These are phyloP conservation scores for Tetragonisca angustula DNA, from an alignment of 2,888 invertebrate species.

Conservation along the genomic window DNA sequence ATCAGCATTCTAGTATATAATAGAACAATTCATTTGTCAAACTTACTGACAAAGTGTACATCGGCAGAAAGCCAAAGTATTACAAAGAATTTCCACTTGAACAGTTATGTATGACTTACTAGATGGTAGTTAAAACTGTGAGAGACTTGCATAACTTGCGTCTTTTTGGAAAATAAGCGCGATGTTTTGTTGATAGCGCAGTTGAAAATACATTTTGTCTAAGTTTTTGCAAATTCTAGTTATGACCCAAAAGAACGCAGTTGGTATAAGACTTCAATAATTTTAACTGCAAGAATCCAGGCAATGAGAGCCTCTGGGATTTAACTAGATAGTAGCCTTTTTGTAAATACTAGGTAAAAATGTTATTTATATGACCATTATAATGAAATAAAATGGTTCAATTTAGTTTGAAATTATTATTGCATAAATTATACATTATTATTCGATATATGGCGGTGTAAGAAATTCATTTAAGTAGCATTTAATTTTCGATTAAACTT, in stretches of 20 bases:
- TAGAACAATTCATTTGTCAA: slow-evolving; percentile 27
- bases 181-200: background rate
- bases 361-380: slow-evolving; percentile 58
- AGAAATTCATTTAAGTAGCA: slow-evolving; percentile 8
- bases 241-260: background rate
- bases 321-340: slow-evolving; percentile 33
- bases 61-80: slow-evolving; percentile 53
- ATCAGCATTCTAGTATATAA: slow-evolving; percentile 38
- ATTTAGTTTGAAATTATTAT: slow-evolving; percentile 44
- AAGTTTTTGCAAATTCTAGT: background rate
- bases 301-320: background rate
- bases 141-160: background rate
- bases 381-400: slow-evolving; percentile 50
- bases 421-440: slow-evolving; percentile 43
- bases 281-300: slow-evolving; percentile 25
- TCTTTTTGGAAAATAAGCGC: slow-evolving; percentile 6
- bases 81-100: slow-evolving; percentile 42
- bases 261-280: background rate
- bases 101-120: slow-evolving; percentile 38
- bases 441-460: slow-evolving; percentile 3
- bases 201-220: background rate
- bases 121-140: slow-evolving; percentile 31
- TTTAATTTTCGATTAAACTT: slow-evolving; percentile 22
- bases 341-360: slow-evolving; percentile 55
- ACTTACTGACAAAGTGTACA: slow-evolving; percentile 22